phyloP scores from a whole-genome alignment of 2,113 vertebrate genomes.

The Nesospiza acunhae region DNA sequence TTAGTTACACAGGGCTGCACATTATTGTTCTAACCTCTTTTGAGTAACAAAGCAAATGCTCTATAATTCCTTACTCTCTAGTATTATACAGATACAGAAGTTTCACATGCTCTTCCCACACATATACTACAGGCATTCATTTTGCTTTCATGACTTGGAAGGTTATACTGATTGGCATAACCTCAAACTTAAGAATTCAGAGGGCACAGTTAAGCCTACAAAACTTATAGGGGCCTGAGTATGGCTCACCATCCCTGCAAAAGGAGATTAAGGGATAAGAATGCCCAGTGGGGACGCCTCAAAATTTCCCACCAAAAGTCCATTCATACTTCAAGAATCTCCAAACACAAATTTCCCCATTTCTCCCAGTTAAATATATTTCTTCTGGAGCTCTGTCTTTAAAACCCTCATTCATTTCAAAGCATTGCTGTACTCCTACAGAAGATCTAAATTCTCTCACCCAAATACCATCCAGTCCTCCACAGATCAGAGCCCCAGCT shows the following conservation, averaged over 20 bases:
- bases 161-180: neutral
- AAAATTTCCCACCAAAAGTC: neutral
- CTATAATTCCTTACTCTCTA: neutral
- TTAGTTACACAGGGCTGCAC: neutral
- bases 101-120: too few relatives aligned
- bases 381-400: neutral
- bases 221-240: neutral
- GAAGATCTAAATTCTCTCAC: neutral
- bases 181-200: neutral
- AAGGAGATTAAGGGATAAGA: neutral
- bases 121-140: fast-evolving
- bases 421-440: neutral
- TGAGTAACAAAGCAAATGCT: neutral
- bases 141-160: neutral
- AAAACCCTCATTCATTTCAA: neutral
- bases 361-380: neutral
- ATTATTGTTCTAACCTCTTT: neutral
- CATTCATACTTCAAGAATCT: neutral
- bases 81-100: neutral
- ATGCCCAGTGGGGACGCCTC: neutral
- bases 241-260: neutral
- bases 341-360: neutral
- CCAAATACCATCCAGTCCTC: neutral
- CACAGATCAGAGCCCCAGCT: neutral
- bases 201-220: neutral